Evolutionary conservation across 1,140 invertebrate species (phyloP).

Genomic region (Drosophila pruinosa): DNA sequence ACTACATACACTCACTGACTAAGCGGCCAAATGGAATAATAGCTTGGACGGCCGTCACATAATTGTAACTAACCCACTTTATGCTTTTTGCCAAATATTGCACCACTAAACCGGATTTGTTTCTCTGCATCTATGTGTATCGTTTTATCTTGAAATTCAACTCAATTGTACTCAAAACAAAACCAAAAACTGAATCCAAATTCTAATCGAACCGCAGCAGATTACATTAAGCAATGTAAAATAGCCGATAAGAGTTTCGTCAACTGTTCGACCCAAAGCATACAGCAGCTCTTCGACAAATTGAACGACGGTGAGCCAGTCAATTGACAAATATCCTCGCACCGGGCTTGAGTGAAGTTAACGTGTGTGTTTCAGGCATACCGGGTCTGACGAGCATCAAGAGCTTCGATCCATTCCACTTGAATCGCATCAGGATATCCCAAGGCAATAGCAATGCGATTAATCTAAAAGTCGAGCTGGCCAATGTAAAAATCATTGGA

Average conservation of each 20-base stretch:
- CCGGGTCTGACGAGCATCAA: slow-evolving; percentile 83
- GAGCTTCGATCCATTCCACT: slow-evolving; percentile 86
- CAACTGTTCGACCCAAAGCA: slow-evolving; percentile 86
- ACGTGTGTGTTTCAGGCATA: slow-evolving; percentile 55
- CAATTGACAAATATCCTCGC: not conserved
- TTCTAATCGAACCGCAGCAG: slow-evolving; percentile 84
- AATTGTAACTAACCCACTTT: slow-evolving; percentile 66
- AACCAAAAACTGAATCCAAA: slow-evolving; percentile 21
- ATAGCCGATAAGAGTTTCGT: slow-evolving; percentile 86
- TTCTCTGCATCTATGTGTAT: slow-evolving; percentile 54
- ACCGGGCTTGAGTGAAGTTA: too few relatives aligned
- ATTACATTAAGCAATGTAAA: slow-evolving; percentile 86
- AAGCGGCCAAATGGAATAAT: not conserved
- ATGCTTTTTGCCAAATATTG: slow-evolving; percentile 46
- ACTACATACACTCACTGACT: not conserved
- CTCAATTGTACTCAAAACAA: slow-evolving; percentile 42
- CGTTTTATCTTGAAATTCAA: slow-evolving; percentile 38
- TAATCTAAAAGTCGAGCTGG: slow-evolving; percentile 87
- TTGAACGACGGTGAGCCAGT: slow-evolving; percentile 83
- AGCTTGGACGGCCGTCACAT: slow-evolving; percentile 5
- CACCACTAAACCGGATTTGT: slow-evolving; percentile 73
- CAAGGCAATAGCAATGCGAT: slow-evolving; percentile 87
- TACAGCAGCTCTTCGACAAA: slow-evolving; percentile 86
- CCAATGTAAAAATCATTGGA: slow-evolving; percentile 86
- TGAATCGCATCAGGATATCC: slow-evolving; percentile 86